Evolutionary conservation across 2,113 vertebrate species (phyloP).

Genomic region (Semnopithecus entellus): DNA sequence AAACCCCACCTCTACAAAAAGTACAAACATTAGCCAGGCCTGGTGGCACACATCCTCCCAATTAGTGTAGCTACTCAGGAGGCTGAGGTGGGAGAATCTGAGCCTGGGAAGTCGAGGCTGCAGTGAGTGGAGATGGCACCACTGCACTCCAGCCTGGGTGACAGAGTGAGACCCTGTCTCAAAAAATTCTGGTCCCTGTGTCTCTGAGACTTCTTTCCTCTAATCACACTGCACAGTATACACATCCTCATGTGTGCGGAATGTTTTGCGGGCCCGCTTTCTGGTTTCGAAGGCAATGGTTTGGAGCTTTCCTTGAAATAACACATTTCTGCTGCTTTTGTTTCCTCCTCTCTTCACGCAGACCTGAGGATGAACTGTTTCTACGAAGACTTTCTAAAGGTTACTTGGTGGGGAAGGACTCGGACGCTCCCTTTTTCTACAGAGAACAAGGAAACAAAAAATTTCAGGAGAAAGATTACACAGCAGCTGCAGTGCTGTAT

Average conservation of each 20-base stretch:
- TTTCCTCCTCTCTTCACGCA: slow-evolving; percentile 55
- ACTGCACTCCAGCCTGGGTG: too few species aligned
- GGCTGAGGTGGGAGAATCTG: too few species aligned
- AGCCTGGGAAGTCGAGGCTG: too few species aligned
- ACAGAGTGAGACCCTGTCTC: too few species aligned
- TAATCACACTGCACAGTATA: neutral
- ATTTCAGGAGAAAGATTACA: slow-evolving; percentile 87
- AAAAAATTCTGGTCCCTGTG: neutral
- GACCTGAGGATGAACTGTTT: slow-evolving; percentile 82
- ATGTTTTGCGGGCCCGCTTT: neutral
- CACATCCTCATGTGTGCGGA: neutral
- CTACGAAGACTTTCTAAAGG: slow-evolving; percentile 80
- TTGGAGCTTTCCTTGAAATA: slow-evolving; percentile 28
- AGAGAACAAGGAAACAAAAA: slow-evolving; percentile 90
- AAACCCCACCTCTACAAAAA: too few species aligned
- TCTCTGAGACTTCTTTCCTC: neutral
- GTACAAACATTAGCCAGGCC: too few species aligned
- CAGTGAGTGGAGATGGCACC: too few species aligned
- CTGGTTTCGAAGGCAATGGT: neutral
- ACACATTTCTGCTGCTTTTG: neutral
- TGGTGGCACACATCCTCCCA: too few species aligned
- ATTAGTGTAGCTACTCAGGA: too few species aligned
- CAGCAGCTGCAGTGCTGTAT: slow-evolving; percentile 87
- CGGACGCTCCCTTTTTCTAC: slow-evolving; percentile 80
- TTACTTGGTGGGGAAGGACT: slow-evolving; percentile 83